Evolutionary conservation across 2,888 invertebrate species (phyloP).

Genomic region (Drosophila flavopinicola): DNA sequence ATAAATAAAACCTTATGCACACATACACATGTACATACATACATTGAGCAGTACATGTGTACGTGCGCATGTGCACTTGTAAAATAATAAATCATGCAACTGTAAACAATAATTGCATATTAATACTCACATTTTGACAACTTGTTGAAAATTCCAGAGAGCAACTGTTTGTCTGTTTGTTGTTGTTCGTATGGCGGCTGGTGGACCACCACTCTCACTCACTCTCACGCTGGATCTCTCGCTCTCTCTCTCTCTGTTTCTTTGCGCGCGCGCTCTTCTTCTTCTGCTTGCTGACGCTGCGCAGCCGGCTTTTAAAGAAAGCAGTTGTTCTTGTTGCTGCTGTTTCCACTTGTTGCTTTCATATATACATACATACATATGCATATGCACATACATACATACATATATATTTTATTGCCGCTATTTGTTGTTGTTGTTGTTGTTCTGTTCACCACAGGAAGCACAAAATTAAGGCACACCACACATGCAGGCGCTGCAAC

Average conservation of each 20-base stretch:
- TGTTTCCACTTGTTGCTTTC: conserved; percentile 51
- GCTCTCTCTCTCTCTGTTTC: conserved; percentile 5
- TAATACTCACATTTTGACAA: conserved; percentile 65
- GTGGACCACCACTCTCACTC: conserved; percentile 1
- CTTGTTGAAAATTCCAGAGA: conserved; percentile 36
- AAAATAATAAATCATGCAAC: conserved; percentile 49
- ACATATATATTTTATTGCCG: conserved; percentile 28
- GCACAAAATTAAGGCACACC: conserved; percentile 68
- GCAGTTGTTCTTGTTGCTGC: conserved; percentile 28
- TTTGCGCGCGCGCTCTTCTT: conserved; percentile 22
- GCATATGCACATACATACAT: no score
- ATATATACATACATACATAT: conserved; percentile 5
- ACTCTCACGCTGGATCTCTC: conserved; percentile 6
- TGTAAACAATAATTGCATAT: conserved; percentile 73
- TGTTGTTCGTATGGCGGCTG: no score
- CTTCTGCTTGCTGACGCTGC: conserved; percentile 27
- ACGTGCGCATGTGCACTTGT: conserved; percentile 13
- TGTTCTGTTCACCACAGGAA: conserved; percentile 67
- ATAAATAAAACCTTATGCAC: conserved; percentile 48
- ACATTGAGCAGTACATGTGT: not conserved
- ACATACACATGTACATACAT: not conserved
- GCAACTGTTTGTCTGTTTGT: conserved; percentile 12
- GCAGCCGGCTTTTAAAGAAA: conserved; percentile 59
- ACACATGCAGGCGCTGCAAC: conserved; percentile 58
- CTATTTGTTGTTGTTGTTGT: conserved; percentile 42